phyloP scores from a whole-genome alignment of 2,888 invertebrate genomes.

The Micropterix aruncella region DNA sequence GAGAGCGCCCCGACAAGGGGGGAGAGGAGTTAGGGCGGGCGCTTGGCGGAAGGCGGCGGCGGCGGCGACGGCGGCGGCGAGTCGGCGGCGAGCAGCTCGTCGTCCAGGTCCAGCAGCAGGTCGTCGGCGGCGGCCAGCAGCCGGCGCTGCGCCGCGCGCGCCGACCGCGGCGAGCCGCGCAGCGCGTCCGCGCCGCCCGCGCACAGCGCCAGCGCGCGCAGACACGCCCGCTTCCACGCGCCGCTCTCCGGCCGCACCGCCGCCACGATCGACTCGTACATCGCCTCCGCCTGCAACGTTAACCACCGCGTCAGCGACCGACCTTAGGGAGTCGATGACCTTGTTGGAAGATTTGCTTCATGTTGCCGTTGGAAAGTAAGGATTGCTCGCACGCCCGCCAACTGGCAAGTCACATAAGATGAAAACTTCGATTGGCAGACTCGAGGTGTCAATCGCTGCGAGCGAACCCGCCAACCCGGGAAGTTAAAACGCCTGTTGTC shows the following conservation, averaged over 20 bases:
- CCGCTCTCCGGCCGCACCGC: neutral
- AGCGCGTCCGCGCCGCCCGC: constrained; percentile 12
- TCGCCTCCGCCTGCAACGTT: neutral
- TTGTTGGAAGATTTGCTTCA: too few relatives aligned
- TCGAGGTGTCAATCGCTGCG: too few relatives aligned
- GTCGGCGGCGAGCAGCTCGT: neutral
- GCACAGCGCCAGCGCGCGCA: constrained; percentile 3
- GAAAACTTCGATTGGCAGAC: too few relatives aligned
- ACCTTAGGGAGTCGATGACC: too few relatives aligned
- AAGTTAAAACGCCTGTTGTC: too few relatives aligned
- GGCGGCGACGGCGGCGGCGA: neutral
- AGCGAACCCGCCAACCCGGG: too few relatives aligned
- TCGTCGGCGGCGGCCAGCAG: constrained; percentile 1
- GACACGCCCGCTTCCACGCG: constrained; percentile 6
- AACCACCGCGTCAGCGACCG: too few relatives aligned
- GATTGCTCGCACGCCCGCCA: too few relatives aligned
- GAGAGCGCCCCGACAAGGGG: too few relatives aligned
- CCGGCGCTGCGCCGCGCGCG: constrained; percentile 2
- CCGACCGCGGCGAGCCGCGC: neutral
- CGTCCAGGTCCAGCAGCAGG: neutral
- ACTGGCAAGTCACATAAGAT: too few relatives aligned
- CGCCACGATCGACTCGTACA: neutral
- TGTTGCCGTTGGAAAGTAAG: too few relatives aligned
- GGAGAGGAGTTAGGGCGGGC: neutral
- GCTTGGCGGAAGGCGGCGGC: neutral